phyloP scores from a whole-genome alignment of 2,113 vertebrate species.

The Corydoras sp. region DNA sequence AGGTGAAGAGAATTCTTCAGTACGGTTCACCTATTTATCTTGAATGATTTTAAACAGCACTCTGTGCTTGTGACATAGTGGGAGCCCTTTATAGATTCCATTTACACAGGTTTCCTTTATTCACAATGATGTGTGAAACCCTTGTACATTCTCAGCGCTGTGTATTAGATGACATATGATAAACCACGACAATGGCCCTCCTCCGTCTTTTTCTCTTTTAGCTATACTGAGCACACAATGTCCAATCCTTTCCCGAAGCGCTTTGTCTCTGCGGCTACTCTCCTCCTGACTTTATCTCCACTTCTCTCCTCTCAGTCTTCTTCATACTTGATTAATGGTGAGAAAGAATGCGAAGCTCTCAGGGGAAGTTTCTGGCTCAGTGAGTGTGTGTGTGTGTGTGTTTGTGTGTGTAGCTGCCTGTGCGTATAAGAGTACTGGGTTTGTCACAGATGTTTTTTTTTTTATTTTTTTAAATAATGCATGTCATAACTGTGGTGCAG shows the following conservation, averaged over 20 bases:
- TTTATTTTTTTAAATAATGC: constrained; percentile 21
- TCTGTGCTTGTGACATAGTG: too few relatives aligned
- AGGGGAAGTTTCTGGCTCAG: not conserved
- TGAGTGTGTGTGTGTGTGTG: constrained; percentile 15
- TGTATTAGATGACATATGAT: too few relatives aligned
- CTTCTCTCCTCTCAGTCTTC: constrained; percentile 7
- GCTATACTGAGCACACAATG: not conserved
- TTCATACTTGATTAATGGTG: constrained; percentile 26
- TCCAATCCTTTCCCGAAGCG: constrained; percentile 19
- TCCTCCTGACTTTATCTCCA: not conserved
- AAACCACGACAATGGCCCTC: too few relatives aligned
- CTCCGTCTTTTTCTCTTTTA: too few relatives aligned
- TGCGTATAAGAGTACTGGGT: constrained; percentile 26
- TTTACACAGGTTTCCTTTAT: too few relatives aligned
- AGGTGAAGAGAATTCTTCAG: too few relatives aligned
- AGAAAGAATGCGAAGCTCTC: constrained; percentile 29
- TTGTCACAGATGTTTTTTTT: constrained; percentile 21
- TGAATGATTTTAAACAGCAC: too few relatives aligned
- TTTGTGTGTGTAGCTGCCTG: constrained; percentile 16
- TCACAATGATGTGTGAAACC: too few relatives aligned
- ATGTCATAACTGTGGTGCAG: constrained; percentile 28
- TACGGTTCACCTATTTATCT: too few relatives aligned
- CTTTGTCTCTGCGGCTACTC: not conserved
- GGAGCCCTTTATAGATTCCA: too few relatives aligned
- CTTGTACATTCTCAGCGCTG: too few relatives aligned